Evolutionary conservation across 2,888 invertebrate species (phyloP), one percentile per base, ranked within the genome.

Genomic region (Amblyjoppa proteus): DNA sequence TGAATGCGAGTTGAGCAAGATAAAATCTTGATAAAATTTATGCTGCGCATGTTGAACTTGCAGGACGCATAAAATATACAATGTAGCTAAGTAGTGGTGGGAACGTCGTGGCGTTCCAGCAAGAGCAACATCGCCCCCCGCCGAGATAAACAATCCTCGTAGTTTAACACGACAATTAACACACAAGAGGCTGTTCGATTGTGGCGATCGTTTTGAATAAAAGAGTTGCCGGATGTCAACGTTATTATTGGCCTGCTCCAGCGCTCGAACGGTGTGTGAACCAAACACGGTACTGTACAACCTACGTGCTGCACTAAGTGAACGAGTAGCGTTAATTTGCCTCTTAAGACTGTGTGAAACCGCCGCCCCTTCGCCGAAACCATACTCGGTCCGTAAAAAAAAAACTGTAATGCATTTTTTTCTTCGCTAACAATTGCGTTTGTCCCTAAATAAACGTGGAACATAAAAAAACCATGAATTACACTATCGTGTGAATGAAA

Each of bases 81-180:
- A 16, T 20, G 53, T 13, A 61, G 13, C 34, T 16, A 31, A 31
- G 61, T 61, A 61, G 53, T 45, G 31, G 51, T 53, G 73, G 45
- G 38, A 77, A 73, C 41, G 58, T 71, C 51, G 16, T 5, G n/a
- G 31, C 28, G 16, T 64, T 64, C 28, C 45, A 61, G 16, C 20
- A 53, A 75, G 53, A 13, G 51, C 58, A 64, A 64, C 28, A 34
- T 3, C 13, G 41, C 16, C 45, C 45, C n/a, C 34, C 53, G 41
- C 13, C 16, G 38, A 73, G 84, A 85, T 85, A 86, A 84, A 83
- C 80, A 80, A 87, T 85, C 87, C 84, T 74, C 58, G 66, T 78
- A 80, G 79, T 81, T 88, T 83, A 88, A 85, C 85, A 82, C 77
- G 82, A 87, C 88, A 84, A 88, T 88, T 88, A 88, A 84, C 87